Evolutionary conservation across 2,113 vertebrate species (phyloP).

Genomic region (Cyprinodon brontotheroides): DNA sequence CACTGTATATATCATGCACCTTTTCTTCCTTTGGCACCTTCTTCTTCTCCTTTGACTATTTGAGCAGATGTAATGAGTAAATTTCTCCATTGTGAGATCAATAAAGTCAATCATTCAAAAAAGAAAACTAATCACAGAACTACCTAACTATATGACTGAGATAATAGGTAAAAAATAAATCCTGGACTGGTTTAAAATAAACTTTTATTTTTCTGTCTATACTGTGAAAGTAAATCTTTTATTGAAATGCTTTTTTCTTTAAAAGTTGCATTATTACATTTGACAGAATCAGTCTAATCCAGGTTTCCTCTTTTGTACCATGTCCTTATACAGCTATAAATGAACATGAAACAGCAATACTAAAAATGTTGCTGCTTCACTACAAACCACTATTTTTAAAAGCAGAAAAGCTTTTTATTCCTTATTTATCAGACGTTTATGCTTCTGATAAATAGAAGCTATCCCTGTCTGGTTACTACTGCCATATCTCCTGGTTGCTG

Average conservation of each 20-base stretch:
- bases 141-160: neutral
- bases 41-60: too few species aligned
- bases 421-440: neutral
- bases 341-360: neutral
- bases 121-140: too few species aligned
- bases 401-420: neutral
- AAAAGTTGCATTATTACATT: neutral
- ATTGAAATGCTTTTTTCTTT: neutral
- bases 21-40: too few species aligned
- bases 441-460: neutral
- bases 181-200: neutral
- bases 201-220: neutral
- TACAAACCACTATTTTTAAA: slow-evolving; percentile 11
- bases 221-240: neutral
- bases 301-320: neutral
- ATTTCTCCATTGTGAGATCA: too few species aligned
- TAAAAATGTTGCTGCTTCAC: neutral
- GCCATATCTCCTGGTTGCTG: slow-evolving; percentile 9
- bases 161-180: neutral
- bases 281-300: slow-evolving; percentile 4
- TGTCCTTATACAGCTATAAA: slow-evolving; percentile 11
- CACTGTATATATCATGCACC: too few species aligned
- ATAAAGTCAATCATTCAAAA: too few species aligned
- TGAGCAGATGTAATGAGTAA: too few species aligned
- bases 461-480: slow-evolving; percentile 20